phyloP scores from a whole-genome alignment of 2,113 vertebrate species.

The Dasyprocta punctata region DNA sequence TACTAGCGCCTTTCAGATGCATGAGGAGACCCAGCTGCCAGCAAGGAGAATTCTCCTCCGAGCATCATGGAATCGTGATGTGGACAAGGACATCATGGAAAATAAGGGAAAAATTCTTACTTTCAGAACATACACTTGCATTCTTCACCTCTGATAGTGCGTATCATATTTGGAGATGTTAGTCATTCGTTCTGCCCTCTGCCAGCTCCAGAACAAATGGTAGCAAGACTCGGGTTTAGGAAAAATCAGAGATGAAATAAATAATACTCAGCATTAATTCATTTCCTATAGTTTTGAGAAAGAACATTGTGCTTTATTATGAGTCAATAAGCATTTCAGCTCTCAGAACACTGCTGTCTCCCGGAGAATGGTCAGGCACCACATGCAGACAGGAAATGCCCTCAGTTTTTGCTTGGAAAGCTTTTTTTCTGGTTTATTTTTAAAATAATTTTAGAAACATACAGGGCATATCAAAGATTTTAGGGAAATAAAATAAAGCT shows the following conservation, averaged over 20 bases:
- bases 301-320: constrained; percentile 35
- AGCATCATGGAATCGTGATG: neutral
- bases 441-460: constrained; percentile 29
- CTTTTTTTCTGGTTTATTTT: neutral
- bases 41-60: neutral
- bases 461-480: neutral
- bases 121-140: neutral
- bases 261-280: neutral
- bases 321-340: neutral
- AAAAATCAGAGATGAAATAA: constrained; percentile 22
- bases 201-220: neutral
- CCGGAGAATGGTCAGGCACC: neutral
- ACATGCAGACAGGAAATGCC: neutral
- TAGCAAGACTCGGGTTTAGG: constrained; percentile 5
- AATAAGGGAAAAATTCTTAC: neutral
- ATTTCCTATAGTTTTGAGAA: constrained; percentile 30
- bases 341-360: neutral
- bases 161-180: neutral
- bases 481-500: neutral
- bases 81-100: neutral
- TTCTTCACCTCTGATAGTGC: neutral
- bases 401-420: constrained; percentile 30
- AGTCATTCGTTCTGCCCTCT: neutral
- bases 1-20: neutral
- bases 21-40: neutral